A percentile compares a stretch with the other conserved stretches of the same genome.
Evolutionary conservation across 2,797 vertebrate species (phyloP).

Genomic region (Neoniphon sammara): DNA sequence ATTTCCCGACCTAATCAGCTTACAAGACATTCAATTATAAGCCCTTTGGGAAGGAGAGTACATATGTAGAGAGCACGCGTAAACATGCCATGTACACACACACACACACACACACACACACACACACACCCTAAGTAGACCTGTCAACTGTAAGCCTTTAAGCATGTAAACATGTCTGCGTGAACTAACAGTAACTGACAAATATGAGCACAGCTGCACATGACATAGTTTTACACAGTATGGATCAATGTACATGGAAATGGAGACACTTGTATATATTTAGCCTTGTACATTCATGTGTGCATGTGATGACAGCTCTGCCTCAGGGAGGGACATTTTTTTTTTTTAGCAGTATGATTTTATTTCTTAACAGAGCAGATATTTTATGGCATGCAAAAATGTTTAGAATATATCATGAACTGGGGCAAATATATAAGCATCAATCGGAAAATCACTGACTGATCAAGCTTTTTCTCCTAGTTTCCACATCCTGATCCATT

Average conservation of each 20-base stretch:
- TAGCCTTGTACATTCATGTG: not conserved
- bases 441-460: not conserved
- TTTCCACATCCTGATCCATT: not conserved
- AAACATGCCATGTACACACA: constrained; percentile 31
- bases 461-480: not conserved
- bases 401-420: not conserved
- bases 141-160: constrained; percentile 19
- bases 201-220: not conserved
- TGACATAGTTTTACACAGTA: not conserved
- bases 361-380: too few relatives aligned
- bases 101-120: not conserved
- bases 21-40: constrained; percentile 63
- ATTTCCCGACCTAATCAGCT: constrained; percentile 57
- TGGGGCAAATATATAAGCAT: not conserved
- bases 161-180: constrained; percentile 3
- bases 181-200: constrained; percentile 2
- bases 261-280: not conserved
- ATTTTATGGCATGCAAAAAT: not conserved
- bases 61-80: constrained; percentile 37
- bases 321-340: not conserved
- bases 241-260: not conserved
- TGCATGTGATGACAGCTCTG: not conserved
- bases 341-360: too few relatives aligned
- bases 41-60: constrained; percentile 44
- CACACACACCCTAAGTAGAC: not conserved